Evolutionary conservation across 2,888 invertebrate genomes (phyloP).

Genomic region (Halictus ligatus): DNA sequence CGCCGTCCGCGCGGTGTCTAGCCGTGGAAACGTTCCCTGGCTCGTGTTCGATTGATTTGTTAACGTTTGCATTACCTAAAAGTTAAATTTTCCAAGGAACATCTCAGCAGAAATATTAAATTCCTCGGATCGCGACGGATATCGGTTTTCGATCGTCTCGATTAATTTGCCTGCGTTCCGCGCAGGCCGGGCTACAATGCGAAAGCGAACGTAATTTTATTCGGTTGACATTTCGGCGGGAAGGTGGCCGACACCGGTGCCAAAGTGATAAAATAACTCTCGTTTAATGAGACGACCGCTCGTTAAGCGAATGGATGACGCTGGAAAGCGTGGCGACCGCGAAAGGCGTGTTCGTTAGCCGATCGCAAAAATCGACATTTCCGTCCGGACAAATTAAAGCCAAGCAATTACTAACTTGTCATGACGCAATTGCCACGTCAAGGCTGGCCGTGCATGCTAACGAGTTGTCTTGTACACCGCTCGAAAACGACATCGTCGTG

Average conservation of each 20-base stretch:
- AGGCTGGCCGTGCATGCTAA: conserved; percentile 39
- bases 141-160: not conserved
- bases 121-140: not conserved
- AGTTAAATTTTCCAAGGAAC: too few relatives aligned
- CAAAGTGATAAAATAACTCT: conserved; percentile 29
- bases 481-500: conserved; percentile 9
- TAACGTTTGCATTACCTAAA: too few relatives aligned
- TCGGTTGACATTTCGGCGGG: not conserved
- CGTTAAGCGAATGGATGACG: conserved; percentile 21
- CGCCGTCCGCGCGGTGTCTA: too few relatives aligned
- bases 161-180: not conserved
- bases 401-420: conserved; percentile 48
- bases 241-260: not conserved
- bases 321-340: not conserved
- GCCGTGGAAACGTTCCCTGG: not conserved
- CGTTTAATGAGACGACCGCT: conserved; percentile 23
- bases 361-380: conserved; percentile 44
- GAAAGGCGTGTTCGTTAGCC: conserved; percentile 31
- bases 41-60: not conserved
- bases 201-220: not conserved
- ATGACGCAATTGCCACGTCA: conserved; percentile 27
- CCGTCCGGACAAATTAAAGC: conserved; percentile 25
- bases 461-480: conserved; percentile 33
- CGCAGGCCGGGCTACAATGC: not conserved
- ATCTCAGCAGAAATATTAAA: too few relatives aligned